Base-by-base conservation (phyloP, 2,797 vertebrate species). In the Staurois parvus region DNA sequence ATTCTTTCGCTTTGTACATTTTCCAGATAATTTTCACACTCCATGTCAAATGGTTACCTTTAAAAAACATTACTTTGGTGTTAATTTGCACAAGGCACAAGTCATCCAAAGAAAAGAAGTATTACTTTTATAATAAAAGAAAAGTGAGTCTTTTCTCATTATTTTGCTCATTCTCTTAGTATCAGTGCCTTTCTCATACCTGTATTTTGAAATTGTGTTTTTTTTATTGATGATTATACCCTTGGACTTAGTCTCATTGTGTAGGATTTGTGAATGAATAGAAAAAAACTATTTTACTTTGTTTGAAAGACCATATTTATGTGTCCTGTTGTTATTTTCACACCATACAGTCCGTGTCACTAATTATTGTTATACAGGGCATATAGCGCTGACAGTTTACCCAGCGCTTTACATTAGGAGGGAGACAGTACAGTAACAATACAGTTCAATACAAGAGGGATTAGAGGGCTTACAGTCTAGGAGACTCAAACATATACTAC, bases 41-140 rank as follows among this genome's bases (percentile, higher is more conserved):
- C 84, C 56, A 79, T 52, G 56, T 70, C 30, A 74, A 79, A 85
- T 52, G 64, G 52, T 79, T 85, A 66, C 37, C 66, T 72, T 81
- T 72, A 72, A 81, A n/a, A 42, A 75, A 70, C 66, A 66, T 75
- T 81, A 72, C 19, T 70, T 85, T 78, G 56, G 30, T 82, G 85
- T 82, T 86, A 77, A 77, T 82, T 86, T 86, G 79, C 79, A 86
- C 79, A 77, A 81, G 84, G 66, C 79, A 52, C 85, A 52, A 84
- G 81, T 87, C 62, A 84, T 87, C 85, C 81, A 83, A 87, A 83
- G 81, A 87, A 87, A 82, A 74, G 13, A 79, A 79, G 81, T 84
- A 84, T 87, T 87, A 79, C 69, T 87, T 87, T 83, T 69, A 74
- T 74, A 85, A 85, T 86, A 83, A 73, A 77, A 77, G 68, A 87